Percentiles rank a stretch among this genome's conserved stretches.
Conservation (phyloP, 1,140 invertebrate species). For the Oncopodura yosiiana region DNA sequence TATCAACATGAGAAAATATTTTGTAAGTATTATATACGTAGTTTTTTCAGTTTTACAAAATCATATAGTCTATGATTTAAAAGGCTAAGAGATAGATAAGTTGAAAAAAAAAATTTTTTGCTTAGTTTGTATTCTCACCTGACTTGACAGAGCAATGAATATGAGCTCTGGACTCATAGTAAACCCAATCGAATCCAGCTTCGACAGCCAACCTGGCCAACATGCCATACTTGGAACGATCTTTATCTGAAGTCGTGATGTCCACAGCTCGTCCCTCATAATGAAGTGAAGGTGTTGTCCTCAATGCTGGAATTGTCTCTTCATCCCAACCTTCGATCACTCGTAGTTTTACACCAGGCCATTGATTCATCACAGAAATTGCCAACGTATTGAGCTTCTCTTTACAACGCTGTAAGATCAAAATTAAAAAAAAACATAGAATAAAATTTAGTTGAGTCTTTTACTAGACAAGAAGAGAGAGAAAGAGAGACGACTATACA, state of each 20-base stretch:
- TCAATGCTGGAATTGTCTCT: conserved; percentile 53
- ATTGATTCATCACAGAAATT: conserved; percentile 95
- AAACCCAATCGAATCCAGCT: conserved; percentile 97
- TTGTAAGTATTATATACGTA: no score
- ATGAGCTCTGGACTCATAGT: conserved; percentile 84
- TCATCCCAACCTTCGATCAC: conserved; percentile 94
- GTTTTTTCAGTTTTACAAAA: no score
- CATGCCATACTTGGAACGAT: conserved; percentile 88
- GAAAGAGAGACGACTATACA: no score
- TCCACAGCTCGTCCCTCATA: conserved; percentile 94
- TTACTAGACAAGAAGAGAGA: not conserved
- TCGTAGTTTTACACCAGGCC: conserved; percentile 82
- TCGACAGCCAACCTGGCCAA: conserved; percentile 88
- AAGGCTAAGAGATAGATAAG: not conserved
- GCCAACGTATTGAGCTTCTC: conserved; percentile 89
- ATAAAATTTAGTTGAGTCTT: not conserved
- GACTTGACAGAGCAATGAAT: conserved; percentile 97
- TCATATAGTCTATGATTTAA: no score
- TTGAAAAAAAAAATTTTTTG: not conserved
- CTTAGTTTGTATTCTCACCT: conserved; percentile 55
- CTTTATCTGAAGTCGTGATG: conserved; percentile 85
- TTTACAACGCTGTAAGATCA: conserved; percentile 82
- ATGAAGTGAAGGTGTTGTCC: conserved; percentile 73
- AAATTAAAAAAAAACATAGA: conserved; percentile 17
- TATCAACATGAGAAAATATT: no score